phyloP scores from a whole-genome alignment of 2,888 invertebrate genomes.

The Lissocephala sabroskyi region DNA sequence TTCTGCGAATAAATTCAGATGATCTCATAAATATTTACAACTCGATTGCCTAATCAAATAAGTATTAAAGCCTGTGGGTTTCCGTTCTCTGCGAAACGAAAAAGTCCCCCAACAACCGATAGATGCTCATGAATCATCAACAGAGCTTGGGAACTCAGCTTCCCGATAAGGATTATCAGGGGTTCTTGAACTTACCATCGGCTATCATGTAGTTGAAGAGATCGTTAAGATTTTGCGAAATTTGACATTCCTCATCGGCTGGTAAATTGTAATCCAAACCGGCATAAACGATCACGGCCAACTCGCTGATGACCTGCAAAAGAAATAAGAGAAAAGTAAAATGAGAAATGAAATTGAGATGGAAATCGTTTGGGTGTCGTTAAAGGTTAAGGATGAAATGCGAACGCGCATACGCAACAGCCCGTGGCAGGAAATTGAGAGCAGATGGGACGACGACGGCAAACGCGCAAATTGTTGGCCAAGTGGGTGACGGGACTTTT shows the following conservation, averaged over 20 bases:
- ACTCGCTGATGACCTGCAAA: slow-evolving; percentile 83
- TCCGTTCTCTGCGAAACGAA: background rate
- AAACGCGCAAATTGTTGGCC: background rate
- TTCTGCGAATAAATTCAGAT: slow-evolving; percentile 74
- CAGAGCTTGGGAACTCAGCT: no score
- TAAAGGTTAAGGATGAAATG: slow-evolving; percentile 4
- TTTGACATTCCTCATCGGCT: slow-evolving; percentile 88
- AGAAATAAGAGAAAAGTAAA: slow-evolving; percentile 25
- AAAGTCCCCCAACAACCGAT: background rate
- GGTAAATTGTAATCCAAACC: slow-evolving; percentile 91
- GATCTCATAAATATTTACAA: background rate
- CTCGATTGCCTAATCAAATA: background rate
- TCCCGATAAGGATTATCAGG: no score
- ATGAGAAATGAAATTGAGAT: no score
- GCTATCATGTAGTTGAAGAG: slow-evolving; percentile 90
- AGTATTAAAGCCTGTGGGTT: no score
- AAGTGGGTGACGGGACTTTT: slow-evolving; percentile 9
- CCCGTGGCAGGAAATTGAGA: no score
- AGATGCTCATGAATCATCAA: no score
- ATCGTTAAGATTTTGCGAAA: slow-evolving; percentile 88
- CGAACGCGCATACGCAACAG: background rate
- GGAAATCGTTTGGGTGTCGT: no score
- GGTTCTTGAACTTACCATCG: slow-evolving; percentile 74
- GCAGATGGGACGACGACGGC: no score
- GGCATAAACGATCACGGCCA: slow-evolving; percentile 89